These are phyloP conservation scores for Colistium nudipinnis DNA, from an alignment of 2,113 vertebrate genomes.

Conservation along the genomic window DNA sequence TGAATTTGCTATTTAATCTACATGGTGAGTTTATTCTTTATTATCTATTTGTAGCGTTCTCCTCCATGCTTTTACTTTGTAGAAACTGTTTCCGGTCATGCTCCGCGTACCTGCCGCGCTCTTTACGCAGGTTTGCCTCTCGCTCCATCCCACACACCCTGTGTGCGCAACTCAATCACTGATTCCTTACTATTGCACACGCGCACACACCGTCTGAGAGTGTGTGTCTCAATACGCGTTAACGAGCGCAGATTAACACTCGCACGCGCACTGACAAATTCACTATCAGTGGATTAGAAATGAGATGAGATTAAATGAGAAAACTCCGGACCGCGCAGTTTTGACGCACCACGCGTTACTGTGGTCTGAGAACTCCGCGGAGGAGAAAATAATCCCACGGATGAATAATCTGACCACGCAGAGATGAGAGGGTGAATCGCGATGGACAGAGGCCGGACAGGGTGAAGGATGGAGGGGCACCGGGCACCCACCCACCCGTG, in stretches of 20 bases:
- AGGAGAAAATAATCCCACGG: too few species aligned
- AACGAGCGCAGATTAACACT: too few species aligned
- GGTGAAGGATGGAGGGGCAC: neutral
- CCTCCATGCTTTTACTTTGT: conserved; percentile 37
- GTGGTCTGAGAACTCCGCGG: neutral
- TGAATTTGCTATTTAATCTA: too few species aligned
- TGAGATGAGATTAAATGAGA: neutral
- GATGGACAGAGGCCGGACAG: too few species aligned
- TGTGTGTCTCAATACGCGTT: too few species aligned
- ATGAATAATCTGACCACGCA: too few species aligned
- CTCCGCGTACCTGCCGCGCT: neutral
- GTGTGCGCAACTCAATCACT: neutral
- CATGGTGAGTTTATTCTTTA: neutral
- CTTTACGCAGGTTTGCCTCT: conserved; percentile 4
- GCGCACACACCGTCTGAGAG: conserved; percentile 5
- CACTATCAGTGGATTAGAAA: too few species aligned
- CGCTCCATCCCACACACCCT: conserved; percentile 17
- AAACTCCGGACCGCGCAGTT: conserved; percentile 17
- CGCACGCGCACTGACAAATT: too few species aligned
- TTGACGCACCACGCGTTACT: conserved; percentile 16
- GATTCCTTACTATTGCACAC: neutral
- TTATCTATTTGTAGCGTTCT: neutral
- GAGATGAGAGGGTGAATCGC: too few species aligned
- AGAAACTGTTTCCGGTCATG: neutral
- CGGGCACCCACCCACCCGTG: neutral